phyloP scores from a whole-genome alignment of 2,113 vertebrate species.

The Lasiurus cinereus region DNA sequence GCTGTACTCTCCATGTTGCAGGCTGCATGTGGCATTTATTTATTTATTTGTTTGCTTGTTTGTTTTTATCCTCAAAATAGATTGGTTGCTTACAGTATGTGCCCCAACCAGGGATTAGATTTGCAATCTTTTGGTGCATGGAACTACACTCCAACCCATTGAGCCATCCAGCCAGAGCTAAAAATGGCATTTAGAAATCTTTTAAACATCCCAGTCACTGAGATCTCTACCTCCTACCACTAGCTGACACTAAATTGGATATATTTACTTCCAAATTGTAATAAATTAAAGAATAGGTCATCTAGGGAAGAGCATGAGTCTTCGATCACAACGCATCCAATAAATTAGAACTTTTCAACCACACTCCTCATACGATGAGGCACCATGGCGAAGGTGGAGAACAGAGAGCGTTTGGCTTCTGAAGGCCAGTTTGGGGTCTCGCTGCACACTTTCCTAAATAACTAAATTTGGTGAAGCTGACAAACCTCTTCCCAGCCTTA shows the following conservation, averaged over 20 bases:
- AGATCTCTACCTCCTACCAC: neutral
- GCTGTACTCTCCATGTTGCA: constrained; percentile 74
- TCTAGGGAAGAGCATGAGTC: neutral
- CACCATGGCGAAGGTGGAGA: neutral
- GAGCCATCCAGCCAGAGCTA: constrained; percentile 14
- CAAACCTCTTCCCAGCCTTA: neutral
- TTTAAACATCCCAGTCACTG: constrained; percentile 77
- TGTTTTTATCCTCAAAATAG: neutral
- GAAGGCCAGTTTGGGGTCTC: neutral
- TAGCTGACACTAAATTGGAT: constrained; percentile 41
- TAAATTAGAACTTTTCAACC: neutral
- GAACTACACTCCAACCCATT: neutral
- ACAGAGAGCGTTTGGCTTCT: neutral
- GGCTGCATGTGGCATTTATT: constrained; percentile 82
- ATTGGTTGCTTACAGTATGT: neutral
- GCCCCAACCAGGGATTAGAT: neutral
- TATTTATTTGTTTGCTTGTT: neutral
- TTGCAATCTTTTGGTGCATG: neutral
- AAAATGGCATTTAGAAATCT: constrained; percentile 84
- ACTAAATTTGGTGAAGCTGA: neutral
- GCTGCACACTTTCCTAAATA: neutral
- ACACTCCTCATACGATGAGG: neutral
- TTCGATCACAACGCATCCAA: neutral
- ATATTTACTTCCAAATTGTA: constrained; percentile 49
- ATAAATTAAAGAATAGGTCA: constrained; percentile 19